Evolutionary conservation across 1,140 invertebrate genomes (phyloP).

Genomic region (Dufourea novaeangliae): DNA sequence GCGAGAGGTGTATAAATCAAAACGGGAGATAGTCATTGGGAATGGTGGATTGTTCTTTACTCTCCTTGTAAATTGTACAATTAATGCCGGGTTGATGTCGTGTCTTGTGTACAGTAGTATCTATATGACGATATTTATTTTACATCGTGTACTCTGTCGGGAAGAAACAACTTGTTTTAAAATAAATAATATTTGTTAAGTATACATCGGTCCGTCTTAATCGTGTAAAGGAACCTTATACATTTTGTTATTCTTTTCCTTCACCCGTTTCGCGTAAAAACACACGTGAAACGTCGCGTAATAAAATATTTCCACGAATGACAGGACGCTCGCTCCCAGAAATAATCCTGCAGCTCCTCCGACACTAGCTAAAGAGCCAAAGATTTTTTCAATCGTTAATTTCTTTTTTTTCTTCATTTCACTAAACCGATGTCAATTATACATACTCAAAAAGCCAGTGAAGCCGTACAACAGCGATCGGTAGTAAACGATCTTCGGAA

Average conservation of each 20-base stretch:
- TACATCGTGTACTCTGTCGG: conserved; percentile 48
- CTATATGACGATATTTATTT: conserved; percentile 68
- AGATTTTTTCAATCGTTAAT: background rate
- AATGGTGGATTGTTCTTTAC: conserved; percentile 7
- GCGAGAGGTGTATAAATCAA: conserved; percentile 12
- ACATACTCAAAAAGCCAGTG: conserved; percentile 50
- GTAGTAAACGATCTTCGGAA: conserved; percentile 29
- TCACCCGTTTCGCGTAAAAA: conserved; percentile 77
- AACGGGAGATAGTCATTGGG: conserved; percentile 19
- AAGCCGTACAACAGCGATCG: conserved; percentile 40
- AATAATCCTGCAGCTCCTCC: conserved; percentile 87
- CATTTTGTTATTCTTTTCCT: conserved; percentile 1
- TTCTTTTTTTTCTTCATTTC: too few species aligned
- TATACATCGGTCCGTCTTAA: background rate
- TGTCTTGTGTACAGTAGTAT: conserved; percentile 64
- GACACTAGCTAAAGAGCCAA: conserved; percentile 83
- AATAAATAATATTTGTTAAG: conserved; percentile 68
- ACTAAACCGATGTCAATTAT: too few species aligned
- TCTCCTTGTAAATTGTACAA: conserved; percentile 59
- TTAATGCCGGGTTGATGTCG: conserved; percentile 28
- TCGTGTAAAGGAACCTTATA: background rate
- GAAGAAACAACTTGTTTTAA: conserved; percentile 53
- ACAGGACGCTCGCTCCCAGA: conserved; percentile 86
- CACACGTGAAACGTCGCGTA: conserved; percentile 84
- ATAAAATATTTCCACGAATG: conserved; percentile 86